Percentiles rank a stretch among this genome's conserved stretches.
Conservation (phyloP, 2,797 vertebrate species). For the Trachops cirrhosus region DNA sequence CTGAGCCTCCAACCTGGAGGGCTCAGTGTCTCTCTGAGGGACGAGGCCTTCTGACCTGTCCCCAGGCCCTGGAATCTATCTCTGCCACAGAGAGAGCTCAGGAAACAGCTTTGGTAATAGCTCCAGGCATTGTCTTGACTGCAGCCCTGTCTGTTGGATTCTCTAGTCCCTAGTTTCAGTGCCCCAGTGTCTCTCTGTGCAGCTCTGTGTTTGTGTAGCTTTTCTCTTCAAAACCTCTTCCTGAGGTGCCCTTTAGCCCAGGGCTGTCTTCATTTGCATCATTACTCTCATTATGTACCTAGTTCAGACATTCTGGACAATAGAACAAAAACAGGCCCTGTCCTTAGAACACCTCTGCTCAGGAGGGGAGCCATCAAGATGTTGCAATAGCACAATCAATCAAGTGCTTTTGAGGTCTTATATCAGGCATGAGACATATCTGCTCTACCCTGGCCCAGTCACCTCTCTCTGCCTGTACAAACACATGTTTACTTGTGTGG, state of each 20-base stretch:
- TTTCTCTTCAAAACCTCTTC: not conserved
- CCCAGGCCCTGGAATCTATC: not conserved
- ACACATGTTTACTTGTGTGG: not conserved
- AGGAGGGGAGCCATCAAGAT: not conserved
- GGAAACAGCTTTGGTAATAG: constrained; percentile 58
- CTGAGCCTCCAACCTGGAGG: not conserved
- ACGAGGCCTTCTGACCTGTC: not conserved
- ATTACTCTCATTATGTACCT: not conserved
- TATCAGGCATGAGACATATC: not conserved
- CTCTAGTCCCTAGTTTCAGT: not conserved
- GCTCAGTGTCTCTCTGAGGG: not conserved
- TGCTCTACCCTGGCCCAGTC: not conserved
- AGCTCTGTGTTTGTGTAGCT: not conserved
- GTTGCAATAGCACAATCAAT: not conserved
- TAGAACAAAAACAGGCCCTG: not conserved
- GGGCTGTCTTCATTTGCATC: not conserved
- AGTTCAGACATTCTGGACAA: not conserved
- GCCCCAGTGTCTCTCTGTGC: not conserved
- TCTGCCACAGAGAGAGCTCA: not conserved
- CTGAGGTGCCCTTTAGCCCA: not conserved
- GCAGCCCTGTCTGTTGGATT: not conserved
- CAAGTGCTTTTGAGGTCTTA: not conserved
- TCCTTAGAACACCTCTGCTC: not conserved
- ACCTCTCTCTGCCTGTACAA: not conserved
- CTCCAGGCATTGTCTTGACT: not conserved